Evolutionary conservation across 2,888 invertebrate genomes (phyloP), one percentile per base, ranked within the genome.

Genomic region (Leucoptera coffeella): DNA sequence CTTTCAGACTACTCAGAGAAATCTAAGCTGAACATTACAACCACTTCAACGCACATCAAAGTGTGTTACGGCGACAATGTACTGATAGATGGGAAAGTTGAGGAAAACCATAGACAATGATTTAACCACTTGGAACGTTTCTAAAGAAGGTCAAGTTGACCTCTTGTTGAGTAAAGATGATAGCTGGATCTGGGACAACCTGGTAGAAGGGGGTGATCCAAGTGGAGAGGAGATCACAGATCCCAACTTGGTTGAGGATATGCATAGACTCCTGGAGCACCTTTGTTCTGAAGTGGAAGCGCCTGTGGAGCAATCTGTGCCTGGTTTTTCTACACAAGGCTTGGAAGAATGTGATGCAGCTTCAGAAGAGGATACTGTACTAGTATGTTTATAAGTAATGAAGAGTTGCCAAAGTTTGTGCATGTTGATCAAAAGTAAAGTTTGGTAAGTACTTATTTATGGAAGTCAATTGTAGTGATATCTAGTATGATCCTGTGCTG

Each of bases 281-380:
- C 60, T 83, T 23, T 80, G 80, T 37, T 77, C 79, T 2, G 80
- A 81, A 32, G 73, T 67, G 28, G 74, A 75, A 54, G 56, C 59
- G 4, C 32, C 45, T 4, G 33, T 34, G 4, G 59, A 59, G 12
- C 49, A 49, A 22, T 37, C 55, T 4, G 44, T 50, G 4, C 58
- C 77, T 34, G 48, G 75, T 25, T 60, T 75, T 41, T 62, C 67
- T 35, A 71, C 74, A 5, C 78, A 83, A 35, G 80, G 86, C 41
- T 50, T 90, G 19, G 91, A 92, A 49, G 90, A 89, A 32, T 91
- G 90, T 64, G 92, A 91, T 60, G 78, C 77, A 36, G 75, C 75
- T 24, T 65, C 74, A 6, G 77, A 75, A 32, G 73, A 73, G 37
- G 55, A 60, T 23, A 69, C 69, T 32, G 49, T 62, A 13, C 37